Percentiles rank a stretch among this genome's conserved stretches.
phyloP scores from a whole-genome alignment of 1,140 invertebrate genomes.

The Diachasmimorpha longicaudata region DNA sequence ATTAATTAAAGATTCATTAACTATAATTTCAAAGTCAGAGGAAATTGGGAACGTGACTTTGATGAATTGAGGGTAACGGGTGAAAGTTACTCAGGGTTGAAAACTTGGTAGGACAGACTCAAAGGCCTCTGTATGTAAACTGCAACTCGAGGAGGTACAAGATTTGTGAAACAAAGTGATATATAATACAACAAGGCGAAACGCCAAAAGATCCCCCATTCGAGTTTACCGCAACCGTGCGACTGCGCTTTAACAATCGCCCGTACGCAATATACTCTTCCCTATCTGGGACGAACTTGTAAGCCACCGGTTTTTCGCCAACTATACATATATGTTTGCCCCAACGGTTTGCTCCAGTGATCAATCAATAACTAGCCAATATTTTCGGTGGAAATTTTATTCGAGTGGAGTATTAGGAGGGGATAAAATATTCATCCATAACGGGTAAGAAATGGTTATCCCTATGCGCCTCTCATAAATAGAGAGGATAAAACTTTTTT shows the following conservation, averaged over 20 bases:
- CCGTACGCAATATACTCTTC: constrained; percentile 18
- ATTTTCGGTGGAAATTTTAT: constrained; percentile 9
- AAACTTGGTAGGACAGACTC: not conserved
- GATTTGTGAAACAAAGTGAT: constrained; percentile 3
- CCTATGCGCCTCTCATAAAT: not conserved
- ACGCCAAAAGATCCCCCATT: not conserved
- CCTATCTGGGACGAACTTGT: constrained; percentile 23
- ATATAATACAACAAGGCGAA: not conserved
- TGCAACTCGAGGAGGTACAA: not conserved
- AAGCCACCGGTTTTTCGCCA: not conserved
- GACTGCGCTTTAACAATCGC: constrained; percentile 26
- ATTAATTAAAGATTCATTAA: not conserved
- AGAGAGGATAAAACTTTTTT: not conserved
- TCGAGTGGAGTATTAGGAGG: not conserved
- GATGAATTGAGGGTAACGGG: not conserved
- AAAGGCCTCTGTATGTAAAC: not conserved
- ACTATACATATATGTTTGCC: not conserved
- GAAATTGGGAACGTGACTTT: not conserved
- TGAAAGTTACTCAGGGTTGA: not conserved
- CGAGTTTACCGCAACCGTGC: constrained; percentile 23
- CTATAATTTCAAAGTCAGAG: not conserved
- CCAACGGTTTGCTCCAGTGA: constrained; percentile 10
- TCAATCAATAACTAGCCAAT: constrained; percentile 16
- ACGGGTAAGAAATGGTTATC: not conserved
- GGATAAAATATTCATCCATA: not conserved